These are phyloP conservation scores for Struthidea cinerea DNA, from an alignment of 2,113 vertebrate genomes.

Conservation along the genomic window DNA sequence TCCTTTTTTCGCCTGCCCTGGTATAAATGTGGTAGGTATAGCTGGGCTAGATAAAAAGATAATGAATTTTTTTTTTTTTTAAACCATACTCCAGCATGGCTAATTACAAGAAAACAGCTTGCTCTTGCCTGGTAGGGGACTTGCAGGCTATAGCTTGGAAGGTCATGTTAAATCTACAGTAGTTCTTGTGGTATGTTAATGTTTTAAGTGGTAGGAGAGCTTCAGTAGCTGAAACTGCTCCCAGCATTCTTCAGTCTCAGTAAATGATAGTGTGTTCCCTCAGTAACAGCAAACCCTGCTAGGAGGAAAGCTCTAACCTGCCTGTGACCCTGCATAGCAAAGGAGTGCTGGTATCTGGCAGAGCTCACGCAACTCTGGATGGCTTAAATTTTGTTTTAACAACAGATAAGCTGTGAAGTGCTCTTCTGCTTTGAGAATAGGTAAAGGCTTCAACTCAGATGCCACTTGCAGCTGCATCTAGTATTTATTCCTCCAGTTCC, in stretches of 20 bases:
- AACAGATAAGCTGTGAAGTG: conserved; percentile 24
- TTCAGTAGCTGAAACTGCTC: not conserved
- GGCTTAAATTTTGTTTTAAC: conserved; percentile 16
- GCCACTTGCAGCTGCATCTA: conserved; percentile 8
- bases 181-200: not conserved
- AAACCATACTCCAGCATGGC: not conserved
- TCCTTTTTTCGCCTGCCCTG: not conserved
- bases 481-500: not conserved
- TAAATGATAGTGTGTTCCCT: conserved; percentile 27
- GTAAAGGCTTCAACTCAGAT: not conserved
- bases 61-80: not conserved
- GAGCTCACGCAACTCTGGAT: not conserved
- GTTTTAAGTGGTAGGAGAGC: conserved; percentile 10
- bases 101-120: not conserved
- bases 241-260: not conserved
- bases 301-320: conserved; percentile 41
- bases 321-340: conserved; percentile 36
- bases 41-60: not conserved
- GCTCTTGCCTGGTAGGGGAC: not conserved
- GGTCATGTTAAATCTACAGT: not conserved
- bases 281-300: conserved; percentile 28
- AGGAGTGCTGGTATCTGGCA: conserved; percentile 35
- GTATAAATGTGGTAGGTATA: not conserved
- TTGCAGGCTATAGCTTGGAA: not conserved
- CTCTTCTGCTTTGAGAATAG: not conserved